Evolutionary conservation across 2,888 invertebrate genomes (phyloP).

Genomic region (Polyommatus icarus): DNA sequence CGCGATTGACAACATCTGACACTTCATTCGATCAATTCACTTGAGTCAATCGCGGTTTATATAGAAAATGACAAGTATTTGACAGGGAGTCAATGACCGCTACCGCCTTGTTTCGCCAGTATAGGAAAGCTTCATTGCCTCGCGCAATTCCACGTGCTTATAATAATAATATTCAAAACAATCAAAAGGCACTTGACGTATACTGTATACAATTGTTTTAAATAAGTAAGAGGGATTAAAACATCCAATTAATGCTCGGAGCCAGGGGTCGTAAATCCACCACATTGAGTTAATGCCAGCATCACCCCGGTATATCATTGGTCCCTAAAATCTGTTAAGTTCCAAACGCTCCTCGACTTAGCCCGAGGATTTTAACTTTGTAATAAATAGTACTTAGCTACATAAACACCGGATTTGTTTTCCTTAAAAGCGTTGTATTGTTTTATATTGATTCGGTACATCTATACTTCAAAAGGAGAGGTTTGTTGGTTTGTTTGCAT

Average conservation of each 20-base stretch:
- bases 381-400: slow-evolving; percentile 30
- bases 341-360: slow-evolving; percentile 36
- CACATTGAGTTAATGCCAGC: slow-evolving; percentile 43
- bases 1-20: too few relatives aligned
- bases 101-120: too few relatives aligned
- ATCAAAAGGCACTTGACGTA: neutral
- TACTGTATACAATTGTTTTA: slow-evolving; percentile 36
- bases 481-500: neutral
- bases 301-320: slow-evolving; percentile 42
- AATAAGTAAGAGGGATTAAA: slow-evolving; percentile 41
- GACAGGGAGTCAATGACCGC: too few relatives aligned
- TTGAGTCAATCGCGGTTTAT: too few relatives aligned
- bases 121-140: too few relatives aligned
- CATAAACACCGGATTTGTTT: slow-evolving; percentile 26
- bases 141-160: too few relatives aligned
- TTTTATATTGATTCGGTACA: neutral
- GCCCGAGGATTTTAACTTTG: slow-evolving; percentile 35
- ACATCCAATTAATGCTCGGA: slow-evolving; percentile 41
- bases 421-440: neutral
- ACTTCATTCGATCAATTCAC: too few relatives aligned
- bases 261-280: slow-evolving; percentile 42
- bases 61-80: too few relatives aligned
- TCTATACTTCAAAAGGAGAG: neutral
- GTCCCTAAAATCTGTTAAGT: slow-evolving; percentile 37
- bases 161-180: neutral